Evolutionary conservation across 2,888 invertebrate species (phyloP), one percentile per base, ranked within the genome.

Genomic region (Mechanitis mazaeus): DNA sequence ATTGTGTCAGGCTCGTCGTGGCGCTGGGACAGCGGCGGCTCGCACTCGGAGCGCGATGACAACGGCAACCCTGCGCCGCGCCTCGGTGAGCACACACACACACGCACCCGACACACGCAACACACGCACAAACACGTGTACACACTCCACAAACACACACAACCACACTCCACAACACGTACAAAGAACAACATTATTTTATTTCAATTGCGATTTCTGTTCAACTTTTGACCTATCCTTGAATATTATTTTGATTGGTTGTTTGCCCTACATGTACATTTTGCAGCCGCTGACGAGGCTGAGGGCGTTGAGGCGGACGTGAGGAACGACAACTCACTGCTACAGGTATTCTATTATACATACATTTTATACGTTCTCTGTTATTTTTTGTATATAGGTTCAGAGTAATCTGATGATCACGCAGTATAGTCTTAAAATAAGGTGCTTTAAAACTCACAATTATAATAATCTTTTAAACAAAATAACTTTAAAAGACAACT

Each of bases 291-390:
- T 9, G 50, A 50, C 31, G 50, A 50, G 3, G 6, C 50, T 42
- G 56, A 33, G 5, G 60, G 53, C 33, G 60, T 45, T 61, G 64
- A 67, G 11, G 62, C 38, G 42, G 85, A 84, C 68, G 69, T 81
- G 61, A 79, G 80, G 65, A 84, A 84, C 71, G 84, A 83, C 75
- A 85, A 85, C 73, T 75, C 78, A 54, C 54, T 55, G 69, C 71
- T 60, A 71, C 70, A 61, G 72, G 50, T 50, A 31, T 11, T 28
- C 7, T 28, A 31, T 70, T 45, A 55, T n/a, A 20, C 4, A 45
- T 33, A 31, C 28, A 6, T 35, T 11, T 28, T 9, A 7, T 56
- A 20, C 20, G 20, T 11, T 5, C 50, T 35, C n/a, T 46, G 3
- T 46, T 53, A 35, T 53, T 35, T 58, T 53, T 12, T 9, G 6